phyloP scores from a whole-genome alignment of 2,797 vertebrate genomes.

The Gorsachius magnificus region DNA sequence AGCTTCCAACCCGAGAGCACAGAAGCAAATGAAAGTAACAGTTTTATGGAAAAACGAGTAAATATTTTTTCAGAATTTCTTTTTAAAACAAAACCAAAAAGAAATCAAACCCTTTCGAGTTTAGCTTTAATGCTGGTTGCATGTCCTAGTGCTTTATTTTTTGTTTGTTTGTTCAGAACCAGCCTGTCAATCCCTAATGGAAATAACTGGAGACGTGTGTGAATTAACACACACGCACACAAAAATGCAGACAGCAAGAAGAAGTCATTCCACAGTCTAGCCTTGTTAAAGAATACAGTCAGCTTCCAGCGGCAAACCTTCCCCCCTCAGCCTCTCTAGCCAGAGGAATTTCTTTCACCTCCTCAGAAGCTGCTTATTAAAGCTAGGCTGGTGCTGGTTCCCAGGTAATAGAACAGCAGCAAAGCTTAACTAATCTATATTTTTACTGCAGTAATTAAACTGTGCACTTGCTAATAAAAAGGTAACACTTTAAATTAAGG shows the following conservation, averaged over 20 bases:
- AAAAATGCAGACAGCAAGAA: conserved; percentile 73
- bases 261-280: conserved; percentile 72
- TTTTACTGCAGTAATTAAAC: conserved; percentile 76
- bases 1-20: not conserved
- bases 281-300: conserved; percentile 71
- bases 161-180: not conserved
- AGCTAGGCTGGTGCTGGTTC: conserved; percentile 65
- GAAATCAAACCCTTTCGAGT: not conserved
- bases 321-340: conserved; percentile 37
- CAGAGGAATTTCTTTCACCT: conserved; percentile 64
- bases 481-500: conserved; percentile 71
- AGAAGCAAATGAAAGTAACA: not conserved
- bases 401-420: conserved; percentile 71
- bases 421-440: conserved; percentile 71
- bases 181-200: conserved; percentile 4
- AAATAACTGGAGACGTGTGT: conserved; percentile 5
- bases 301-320: conserved; percentile 62
- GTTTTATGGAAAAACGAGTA: not conserved
- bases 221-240: conserved; percentile 53
- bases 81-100: not conserved
- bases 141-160: not conserved
- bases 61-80: not conserved
- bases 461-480: conserved; percentile 75
- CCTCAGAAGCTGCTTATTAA: conserved; percentile 62
- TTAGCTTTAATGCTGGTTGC: not conserved